A percentile compares a stretch with the other conserved stretches of the same genome.
Conservation (phyloP, 2,113 vertebrate genomes). For the Megaleporinus macrocephalus region DNA sequence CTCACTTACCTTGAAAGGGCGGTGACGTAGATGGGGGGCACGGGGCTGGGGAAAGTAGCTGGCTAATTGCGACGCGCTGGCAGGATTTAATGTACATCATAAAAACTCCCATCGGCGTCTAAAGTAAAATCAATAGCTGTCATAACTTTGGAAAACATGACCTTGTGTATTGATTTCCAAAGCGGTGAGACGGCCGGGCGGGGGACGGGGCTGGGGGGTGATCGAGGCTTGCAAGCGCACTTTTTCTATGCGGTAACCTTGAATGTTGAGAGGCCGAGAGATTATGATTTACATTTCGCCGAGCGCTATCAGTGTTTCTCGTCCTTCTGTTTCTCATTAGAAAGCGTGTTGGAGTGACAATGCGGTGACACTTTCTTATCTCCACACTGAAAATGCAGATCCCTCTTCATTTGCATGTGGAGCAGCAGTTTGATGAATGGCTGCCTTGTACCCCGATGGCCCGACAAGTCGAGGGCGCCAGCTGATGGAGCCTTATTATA, state of each 20-base stretch:
- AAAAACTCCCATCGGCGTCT: slow-evolving; percentile 10
- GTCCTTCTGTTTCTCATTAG: slow-evolving; percentile 31
- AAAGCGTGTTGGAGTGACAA: slow-evolving; percentile 12
- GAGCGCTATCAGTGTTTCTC: not conserved
- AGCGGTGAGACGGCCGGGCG: not conserved
- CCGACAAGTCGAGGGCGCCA: slow-evolving; percentile 35
- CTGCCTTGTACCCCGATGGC: slow-evolving; percentile 47
- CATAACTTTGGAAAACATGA: slow-evolving; percentile 26
- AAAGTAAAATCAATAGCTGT: slow-evolving; percentile 26
- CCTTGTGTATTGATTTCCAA: slow-evolving; percentile 24
- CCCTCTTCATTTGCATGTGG: slow-evolving; percentile 50
- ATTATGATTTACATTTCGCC: slow-evolving; percentile 33
- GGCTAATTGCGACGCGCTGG: not conserved
- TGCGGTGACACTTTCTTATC: slow-evolving; percentile 26
- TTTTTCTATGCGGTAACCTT: slow-evolving; percentile 9
- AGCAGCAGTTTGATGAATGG: slow-evolving; percentile 63
- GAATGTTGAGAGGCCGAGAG: slow-evolving; percentile 10
- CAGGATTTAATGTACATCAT: not conserved
- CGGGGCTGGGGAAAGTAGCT: not conserved
- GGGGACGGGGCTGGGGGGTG: not conserved
- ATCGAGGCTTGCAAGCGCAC: not conserved
- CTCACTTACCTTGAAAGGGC: not conserved
- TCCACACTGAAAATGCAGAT: not conserved
- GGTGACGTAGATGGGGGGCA: not conserved
- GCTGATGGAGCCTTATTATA: slow-evolving; percentile 46